Evolutionary conservation across 2,888 invertebrate species (phyloP), one percentile per base, ranked within the genome.

Genomic region (Melangyna quadrimaculata): DNA sequence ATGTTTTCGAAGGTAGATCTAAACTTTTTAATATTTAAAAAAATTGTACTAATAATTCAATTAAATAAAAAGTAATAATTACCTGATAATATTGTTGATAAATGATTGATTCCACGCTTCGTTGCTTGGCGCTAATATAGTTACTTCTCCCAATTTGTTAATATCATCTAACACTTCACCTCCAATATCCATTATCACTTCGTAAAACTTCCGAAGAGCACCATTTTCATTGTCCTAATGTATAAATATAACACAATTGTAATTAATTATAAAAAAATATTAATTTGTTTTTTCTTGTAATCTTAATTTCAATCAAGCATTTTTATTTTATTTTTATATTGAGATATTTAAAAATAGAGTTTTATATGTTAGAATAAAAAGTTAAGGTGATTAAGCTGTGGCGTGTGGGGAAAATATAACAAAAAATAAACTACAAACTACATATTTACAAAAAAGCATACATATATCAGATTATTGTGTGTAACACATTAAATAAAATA

Each of bases 61-160:
- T n/a, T n/a, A n/a, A n/a, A n/a, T n/a, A n/a, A 70, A 55, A 45
- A 2, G 2, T 55, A n/a, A 43, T 48, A 71, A 57, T 87, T 88
- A 94, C 94, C 94, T 93, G 70, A 95, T 92, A 82, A 97, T 94
- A 89, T 95, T 94, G 89, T 95, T 94, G n/a, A 97, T 94, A 87
- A 95, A 95, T 59, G 95, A 94, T 88, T 95, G 95, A 61, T 94
- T 94, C 95, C 97, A 96, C 14, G 98, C 98, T 84, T 95, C 95
- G 90, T 98, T 98, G 89, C 96, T 97, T 0, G 98, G 98, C 2
- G 97, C 97, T 91, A 98, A 96, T 77, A 98, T 93, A 3, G 98
- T 98, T 27, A 97, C 94, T 88, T 96, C 95, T 77, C 94, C 94
- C 87, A 95, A 94, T 78, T 94, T 92, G 75, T 94, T 95, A 37